phyloP scores from a whole-genome alignment of 2,113 vertebrate genomes.

The Daubentonia madagascariensis region DNA sequence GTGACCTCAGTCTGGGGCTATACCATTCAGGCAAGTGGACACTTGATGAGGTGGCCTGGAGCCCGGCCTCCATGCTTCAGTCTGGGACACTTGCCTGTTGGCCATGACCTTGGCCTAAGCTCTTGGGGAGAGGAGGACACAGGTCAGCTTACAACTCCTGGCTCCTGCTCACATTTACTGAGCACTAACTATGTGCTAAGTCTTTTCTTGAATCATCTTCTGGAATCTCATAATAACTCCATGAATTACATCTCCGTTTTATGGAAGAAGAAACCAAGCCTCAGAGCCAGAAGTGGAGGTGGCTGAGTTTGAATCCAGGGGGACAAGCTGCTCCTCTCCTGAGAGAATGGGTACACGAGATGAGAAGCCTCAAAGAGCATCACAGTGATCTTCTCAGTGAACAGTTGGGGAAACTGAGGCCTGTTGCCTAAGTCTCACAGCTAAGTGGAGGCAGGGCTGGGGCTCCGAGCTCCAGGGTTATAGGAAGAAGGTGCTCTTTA shows the following conservation, averaged over 20 bases:
- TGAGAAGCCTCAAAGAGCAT: not conserved
- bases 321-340: not conserved
- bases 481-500: not conserved
- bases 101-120: not conserved
- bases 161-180: not conserved
- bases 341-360: not conserved
- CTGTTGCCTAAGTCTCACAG: not conserved
- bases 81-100: not conserved
- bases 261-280: not conserved
- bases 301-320: not conserved
- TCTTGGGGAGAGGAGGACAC: too few relatives aligned
- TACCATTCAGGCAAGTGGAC: not conserved
- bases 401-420: not conserved
- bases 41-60: not conserved
- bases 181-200: not conserved
- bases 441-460: not conserved
- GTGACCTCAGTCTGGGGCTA: not conserved
- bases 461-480: not conserved
- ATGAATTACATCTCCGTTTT: not conserved
- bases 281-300: not conserved
- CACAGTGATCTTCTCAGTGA: accelerated
- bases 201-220: not conserved
- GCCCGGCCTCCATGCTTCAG: not conserved
- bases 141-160: too few relatives aligned
- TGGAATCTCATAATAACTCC: not conserved